Evolutionary conservation across 2,797 vertebrate species (phyloP).

Genomic region (Liparis tanakae): DNA sequence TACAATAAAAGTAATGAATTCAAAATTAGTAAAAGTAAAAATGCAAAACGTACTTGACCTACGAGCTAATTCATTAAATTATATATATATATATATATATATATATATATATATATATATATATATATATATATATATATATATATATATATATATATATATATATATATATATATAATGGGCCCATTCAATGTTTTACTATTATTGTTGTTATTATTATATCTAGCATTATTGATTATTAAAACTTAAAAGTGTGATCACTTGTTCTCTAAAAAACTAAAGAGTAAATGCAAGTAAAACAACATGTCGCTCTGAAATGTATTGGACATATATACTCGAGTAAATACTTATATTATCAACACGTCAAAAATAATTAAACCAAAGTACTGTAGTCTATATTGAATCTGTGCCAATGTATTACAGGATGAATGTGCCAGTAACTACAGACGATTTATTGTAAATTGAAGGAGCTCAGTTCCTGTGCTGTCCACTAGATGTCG

Average conservation of each 20-base stretch:
- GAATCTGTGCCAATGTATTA: not conserved
- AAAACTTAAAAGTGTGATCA: not conserved
- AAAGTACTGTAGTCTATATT: not conserved
- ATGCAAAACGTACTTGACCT: not conserved
- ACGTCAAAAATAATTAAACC: not conserved
- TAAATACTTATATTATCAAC: not conserved
- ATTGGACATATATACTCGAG: not conserved
- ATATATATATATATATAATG: not conserved
- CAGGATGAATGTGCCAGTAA: not conserved
- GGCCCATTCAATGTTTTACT: not conserved
- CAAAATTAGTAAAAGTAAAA: not conserved
- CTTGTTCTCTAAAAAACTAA: not conserved
- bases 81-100: too few species aligned
- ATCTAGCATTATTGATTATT: not conserved
- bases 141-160: too few species aligned
- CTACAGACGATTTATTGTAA: not conserved
- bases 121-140: too few species aligned
- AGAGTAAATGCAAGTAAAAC: not conserved
- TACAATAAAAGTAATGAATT: not conserved
- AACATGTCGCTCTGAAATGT: not conserved
- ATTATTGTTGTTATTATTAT: not conserved
- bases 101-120: too few species aligned
- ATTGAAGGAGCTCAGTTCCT: not conserved
- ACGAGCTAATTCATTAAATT: too few species aligned
- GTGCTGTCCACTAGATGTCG: constrained; percentile 70